Evolutionary conservation across 2,113 vertebrate species (phyloP), one percentile per base, ranked within the genome.

Genomic region (Nothoprocta perdicaria): DNA sequence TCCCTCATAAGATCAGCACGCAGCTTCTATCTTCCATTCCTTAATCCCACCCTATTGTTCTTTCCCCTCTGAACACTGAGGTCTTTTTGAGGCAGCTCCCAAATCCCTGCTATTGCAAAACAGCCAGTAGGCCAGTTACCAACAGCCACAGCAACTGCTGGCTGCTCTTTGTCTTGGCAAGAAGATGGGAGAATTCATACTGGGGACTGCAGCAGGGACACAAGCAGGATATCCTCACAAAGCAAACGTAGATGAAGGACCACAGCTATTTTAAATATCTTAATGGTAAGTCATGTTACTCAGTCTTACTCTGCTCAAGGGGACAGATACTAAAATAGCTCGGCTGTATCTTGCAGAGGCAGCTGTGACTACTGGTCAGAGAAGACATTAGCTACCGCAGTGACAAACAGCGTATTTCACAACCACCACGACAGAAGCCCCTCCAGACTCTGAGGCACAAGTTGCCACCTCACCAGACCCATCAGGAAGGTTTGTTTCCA

Each of bases 321-420:
- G 86, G 84, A 95, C 88, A 94, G 80, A 77, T 12, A 86, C 55
- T 71, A 84, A 95, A 93, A 95, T 84, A 95, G 93, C 63, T 83
- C 86, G 29, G 90, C 88, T 94, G 75, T 74, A 92, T 86, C 89
- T 94, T 96, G 92, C 95, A 96, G 97, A 94, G 87, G 96, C 97
- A 97, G 96, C 96, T 92, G 92, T 88, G 93, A 95, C 94, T 95
- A 88, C 68, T 97, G 96, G 93, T 97, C 97, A 97, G 93, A 96
- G 93, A 93, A 93, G 95, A 92, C 83, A 73, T 87, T 92, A 95
- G 95, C 96, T 92, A 89, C 95, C 96, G 95, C 96, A 96, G 93
- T 97, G 77, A 40, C 84, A 69, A 82, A n/a, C 6, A 13, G 73
- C 3, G 0, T 45, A 50, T 66, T 89, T 62, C 55, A 78, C 74